Base-by-base conservation (phyloP, 1,140 invertebrate genomes). In the Proales similis region DNA sequence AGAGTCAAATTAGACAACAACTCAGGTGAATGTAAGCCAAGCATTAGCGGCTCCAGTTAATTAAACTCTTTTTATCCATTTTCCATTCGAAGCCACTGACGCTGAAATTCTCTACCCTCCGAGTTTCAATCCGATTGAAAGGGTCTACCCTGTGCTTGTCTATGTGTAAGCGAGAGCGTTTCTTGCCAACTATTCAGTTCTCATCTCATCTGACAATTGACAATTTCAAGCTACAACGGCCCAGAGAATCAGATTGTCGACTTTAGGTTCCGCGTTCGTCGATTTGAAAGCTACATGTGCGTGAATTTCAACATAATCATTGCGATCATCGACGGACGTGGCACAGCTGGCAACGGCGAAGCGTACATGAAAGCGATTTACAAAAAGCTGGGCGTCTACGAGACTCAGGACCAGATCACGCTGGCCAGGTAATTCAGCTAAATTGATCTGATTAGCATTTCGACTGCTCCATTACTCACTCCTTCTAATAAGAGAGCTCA, bases 21-120 rank as follows among this genome's bases (percentile, higher is more conserved):
- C 17, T 42, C 51, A 12, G 30, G 45, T 57, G 27, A 29, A 17
- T 57, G 51, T 57, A 57, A 57, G 9, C 14, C 14, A 26, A 36
- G n/a, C n/a, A n/a, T n/a, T n/a, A n/a, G n/a, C n/a, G n/a, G n/a
- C n/a, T n/a, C n/a, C n/a, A n/a, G n/a, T n/a, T n/a, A n/a, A n/a
- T n/a, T n/a, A n/a, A n/a, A n/a, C n/a, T n/a, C n/a, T n/a, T n/a
- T n/a, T n/a, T n/a, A n/a, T n/a, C n/a, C n/a, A 4, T 17, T 51
- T 14, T 12, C 17, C 2, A 19, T 42, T 27, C 45, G 4, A 57
- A 57, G 51, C 39, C 20, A 42, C 51, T 42, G 51, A 57, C 45
- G 51, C 51, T 42, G 51, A 57, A 26, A 43, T 57, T 26, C 20
- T 57, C 0, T 57, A 57, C 32, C 51, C 51, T 27, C 51, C 51